Evolutionary conservation across 2,113 vertebrate genomes (phyloP).

Genomic region (Grammomys dolichurus): DNA sequence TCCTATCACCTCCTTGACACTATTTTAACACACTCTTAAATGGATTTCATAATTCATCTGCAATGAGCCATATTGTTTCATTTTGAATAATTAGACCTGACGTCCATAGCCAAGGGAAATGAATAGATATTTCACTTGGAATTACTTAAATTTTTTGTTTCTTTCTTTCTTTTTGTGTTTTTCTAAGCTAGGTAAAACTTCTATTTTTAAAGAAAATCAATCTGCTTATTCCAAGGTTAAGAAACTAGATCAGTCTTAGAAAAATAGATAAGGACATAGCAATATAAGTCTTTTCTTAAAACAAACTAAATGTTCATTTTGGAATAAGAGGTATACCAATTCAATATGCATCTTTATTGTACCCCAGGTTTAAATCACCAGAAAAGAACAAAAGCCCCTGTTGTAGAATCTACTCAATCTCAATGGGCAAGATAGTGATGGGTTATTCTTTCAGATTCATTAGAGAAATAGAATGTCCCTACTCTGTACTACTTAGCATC

Average conservation of each 20-base stretch:
- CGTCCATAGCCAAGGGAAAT: conserved; percentile 49
- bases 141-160: conserved; percentile 35
- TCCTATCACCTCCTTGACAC: conserved; percentile 38
- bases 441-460: conserved; percentile 23
- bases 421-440: not conserved
- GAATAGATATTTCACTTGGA: conserved; percentile 37
- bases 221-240: not conserved
- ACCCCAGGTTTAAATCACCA: not conserved
- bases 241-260: not conserved
- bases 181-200: conserved; percentile 39
- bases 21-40: conserved; percentile 59
- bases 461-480: not conserved
- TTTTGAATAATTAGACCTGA: conserved; percentile 72
- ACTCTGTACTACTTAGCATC: not conserved
- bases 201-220: conserved; percentile 52
- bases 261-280: conserved; percentile 15
- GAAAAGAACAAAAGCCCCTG: conserved; percentile 26
- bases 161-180: not conserved
- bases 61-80: conserved; percentile 66
- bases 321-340: not conserved
- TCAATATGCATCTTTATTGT: not conserved
- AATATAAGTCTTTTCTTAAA: conserved; percentile 1
- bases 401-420: conserved; percentile 27
- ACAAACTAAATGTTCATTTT: not conserved
- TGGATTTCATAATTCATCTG: conserved; percentile 66